Conservation (phyloP, 2,888 invertebrate genomes). For the Teinopalpus imperialis region DNA sequence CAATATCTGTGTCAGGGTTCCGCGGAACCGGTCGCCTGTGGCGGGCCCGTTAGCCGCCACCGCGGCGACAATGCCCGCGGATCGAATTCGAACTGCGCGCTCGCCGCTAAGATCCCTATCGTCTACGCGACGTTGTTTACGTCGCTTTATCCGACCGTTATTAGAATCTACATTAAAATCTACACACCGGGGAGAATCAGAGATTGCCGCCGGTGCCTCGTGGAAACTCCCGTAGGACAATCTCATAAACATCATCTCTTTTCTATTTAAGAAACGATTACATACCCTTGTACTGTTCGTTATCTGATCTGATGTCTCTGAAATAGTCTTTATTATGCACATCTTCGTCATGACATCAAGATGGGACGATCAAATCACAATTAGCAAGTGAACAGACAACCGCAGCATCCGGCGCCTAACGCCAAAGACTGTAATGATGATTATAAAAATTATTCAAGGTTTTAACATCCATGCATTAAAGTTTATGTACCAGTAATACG, state of each 20-base stretch:
- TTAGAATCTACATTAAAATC: constrained; percentile 23
- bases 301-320: too few species aligned
- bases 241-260: constrained; percentile 2
- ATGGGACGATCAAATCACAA: too few species aligned
- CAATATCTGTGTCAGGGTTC: constrained; percentile 37
- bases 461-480: too few species aligned
- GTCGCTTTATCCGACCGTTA: constrained; percentile 19
- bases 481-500: too few species aligned
- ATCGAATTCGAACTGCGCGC: constrained; percentile 10
- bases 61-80: constrained; percentile 19
- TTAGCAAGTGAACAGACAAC: too few species aligned
- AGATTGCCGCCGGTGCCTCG: constrained; percentile 3
- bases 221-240: constrained; percentile 5
- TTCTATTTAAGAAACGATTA: too few species aligned
- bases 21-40: constrained; percentile 27
- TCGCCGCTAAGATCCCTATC: constrained; percentile 21
- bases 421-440: too few species aligned
- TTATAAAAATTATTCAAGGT: too few species aligned
- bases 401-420: too few species aligned
- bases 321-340: too few species aligned
- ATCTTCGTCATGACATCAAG: too few species aligned
- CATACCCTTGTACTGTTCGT: too few species aligned
- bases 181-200: constrained; percentile 22
- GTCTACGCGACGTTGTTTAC: constrained; percentile 21
- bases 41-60: constrained; percentile 23